Base-by-base conservation (phyloP, 2,888 invertebrate species). In the Erebia aethiops region DNA sequence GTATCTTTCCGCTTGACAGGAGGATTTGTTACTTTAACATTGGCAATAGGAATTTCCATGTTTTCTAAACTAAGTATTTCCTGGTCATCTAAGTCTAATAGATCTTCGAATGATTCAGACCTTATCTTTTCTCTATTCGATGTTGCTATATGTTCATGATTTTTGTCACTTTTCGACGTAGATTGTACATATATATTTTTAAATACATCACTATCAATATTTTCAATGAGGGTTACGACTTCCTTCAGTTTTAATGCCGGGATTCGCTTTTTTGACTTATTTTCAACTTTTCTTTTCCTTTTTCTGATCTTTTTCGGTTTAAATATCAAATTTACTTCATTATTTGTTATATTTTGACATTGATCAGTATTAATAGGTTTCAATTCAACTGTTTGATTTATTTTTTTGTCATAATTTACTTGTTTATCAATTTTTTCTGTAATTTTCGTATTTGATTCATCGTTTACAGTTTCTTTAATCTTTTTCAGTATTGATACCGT, bases 41-140 rank as follows among this genome's bases (percentile, higher is more conserved):
- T n/a, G n/a, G 72, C 73, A 0, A 76, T 72, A 2, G 77, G 78
- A 67, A 78, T 78, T 26, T 75, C 60, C 1, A 78, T 73, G 41
- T 76, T 78, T 71, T 78, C 78, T 16, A 78, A 72, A 63, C 68
- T 71, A 2, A 74, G 41, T 9, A 73, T 54, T 11, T 75, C 73
- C 18, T 71, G 71, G n/a, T 77, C 76, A 14, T 60, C 56, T n/a
- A 74, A 46, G 51, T 72, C 67, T 10, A 71, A 43, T 21, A 71
- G 51, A 54, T 74, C 69, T 35, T 71, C 67, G 1, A 58, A 70
- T 41, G 71, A 63, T 10, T 73, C 71, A 9, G 71, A 70, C 49
- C 54, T 70, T 10, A 41, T 57, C 18, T 71, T 69, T 21, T 67
- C 60, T 26, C 16, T 54, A 13, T 43, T 67, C 16, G 14, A 8